phyloP scores from a whole-genome alignment of 2,113 vertebrate genomes.

The Ceuthmochares aereus region DNA sequence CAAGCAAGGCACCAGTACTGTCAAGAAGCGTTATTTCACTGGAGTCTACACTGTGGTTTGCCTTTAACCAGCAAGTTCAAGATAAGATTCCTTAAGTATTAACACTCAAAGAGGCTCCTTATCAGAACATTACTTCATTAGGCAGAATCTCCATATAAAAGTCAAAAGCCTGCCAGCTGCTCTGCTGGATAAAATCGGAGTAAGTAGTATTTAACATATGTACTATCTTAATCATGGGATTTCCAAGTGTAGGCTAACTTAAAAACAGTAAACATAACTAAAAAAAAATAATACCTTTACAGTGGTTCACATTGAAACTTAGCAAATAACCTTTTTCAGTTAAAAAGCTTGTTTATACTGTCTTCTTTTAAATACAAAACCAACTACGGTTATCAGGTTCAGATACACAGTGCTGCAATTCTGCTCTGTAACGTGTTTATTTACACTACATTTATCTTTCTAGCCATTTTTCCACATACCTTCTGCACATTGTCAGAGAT shows the following conservation, averaged over 20 bases:
- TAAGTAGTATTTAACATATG: neutral
- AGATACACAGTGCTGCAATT: neutral
- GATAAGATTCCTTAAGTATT: neutral
- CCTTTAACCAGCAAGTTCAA: neutral
- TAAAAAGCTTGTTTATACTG: neutral
- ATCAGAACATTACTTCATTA: neutral
- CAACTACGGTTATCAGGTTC: neutral
- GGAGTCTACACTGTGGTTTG: neutral
- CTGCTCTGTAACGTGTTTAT: neutral
- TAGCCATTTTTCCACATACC: neutral
- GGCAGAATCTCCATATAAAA: neutral
- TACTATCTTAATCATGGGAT: neutral
- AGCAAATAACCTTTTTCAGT: neutral
- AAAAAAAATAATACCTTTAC: neutral
- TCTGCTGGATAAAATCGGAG: neutral
- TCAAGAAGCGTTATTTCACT: neutral
- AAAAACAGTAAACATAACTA: neutral
- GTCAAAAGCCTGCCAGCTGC: neutral
- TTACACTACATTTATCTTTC: neutral
- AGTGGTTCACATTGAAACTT: neutral
- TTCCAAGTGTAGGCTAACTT: neutral
- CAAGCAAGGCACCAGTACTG: neutral
- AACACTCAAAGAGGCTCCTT: neutral
- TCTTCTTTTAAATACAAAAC: neutral
- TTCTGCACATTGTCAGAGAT: neutral